A percentile compares a stretch with the other conserved stretches of the same genome.
These are phyloP conservation scores for Anarsia innoxiella DNA, from an alignment of 2,888 invertebrate genomes.

Conservation along the genomic window DNA sequence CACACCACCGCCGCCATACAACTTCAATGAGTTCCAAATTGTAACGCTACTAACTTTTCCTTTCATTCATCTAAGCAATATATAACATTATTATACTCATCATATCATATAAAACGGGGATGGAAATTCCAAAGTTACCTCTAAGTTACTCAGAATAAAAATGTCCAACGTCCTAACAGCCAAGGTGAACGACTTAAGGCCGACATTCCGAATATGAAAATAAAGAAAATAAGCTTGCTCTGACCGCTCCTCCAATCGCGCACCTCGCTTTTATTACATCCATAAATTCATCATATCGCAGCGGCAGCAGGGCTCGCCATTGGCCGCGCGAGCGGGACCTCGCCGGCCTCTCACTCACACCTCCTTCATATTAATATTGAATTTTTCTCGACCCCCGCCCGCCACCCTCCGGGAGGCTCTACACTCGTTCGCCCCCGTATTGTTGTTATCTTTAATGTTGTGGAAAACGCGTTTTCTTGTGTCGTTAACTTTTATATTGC, in stretches of 20 bases:
- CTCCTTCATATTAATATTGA: slow-evolving; percentile 88
- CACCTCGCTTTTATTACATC: slow-evolving; percentile 84
- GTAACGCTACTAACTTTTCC: neutral
- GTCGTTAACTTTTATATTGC: slow-evolving; percentile 77
- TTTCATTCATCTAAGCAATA: too few species aligned
- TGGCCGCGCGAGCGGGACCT: slow-evolving; percentile 72
- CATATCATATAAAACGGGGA: too few species aligned
- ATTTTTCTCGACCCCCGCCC: slow-evolving; percentile 80
- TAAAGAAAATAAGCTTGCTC: slow-evolving; percentile 74
- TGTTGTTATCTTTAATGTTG: slow-evolving; percentile 76
- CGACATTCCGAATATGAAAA: slow-evolving; percentile 72
- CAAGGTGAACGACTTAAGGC: slow-evolving; percentile 51
- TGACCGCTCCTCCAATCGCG: slow-evolving; percentile 79
- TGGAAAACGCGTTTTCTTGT: slow-evolving; percentile 77
- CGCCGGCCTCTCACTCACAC: slow-evolving; percentile 73
- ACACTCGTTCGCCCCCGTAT: slow-evolving; percentile 74
- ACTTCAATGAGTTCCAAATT: slow-evolving; percentile 10
- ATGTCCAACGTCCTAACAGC: slow-evolving; percentile 41
- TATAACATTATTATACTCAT: too few species aligned
- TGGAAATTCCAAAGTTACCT: too few species aligned
- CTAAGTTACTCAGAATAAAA: slow-evolving; percentile 37
- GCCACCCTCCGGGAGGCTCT: slow-evolving; percentile 73
- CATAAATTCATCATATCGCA: slow-evolving; percentile 87
- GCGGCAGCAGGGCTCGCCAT: slow-evolving; percentile 69
- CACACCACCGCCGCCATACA: slow-evolving; percentile 27